Evolutionary conservation across 1,140 invertebrate genomes (phyloP).

Genomic region (Diorhabda elongata): DNA sequence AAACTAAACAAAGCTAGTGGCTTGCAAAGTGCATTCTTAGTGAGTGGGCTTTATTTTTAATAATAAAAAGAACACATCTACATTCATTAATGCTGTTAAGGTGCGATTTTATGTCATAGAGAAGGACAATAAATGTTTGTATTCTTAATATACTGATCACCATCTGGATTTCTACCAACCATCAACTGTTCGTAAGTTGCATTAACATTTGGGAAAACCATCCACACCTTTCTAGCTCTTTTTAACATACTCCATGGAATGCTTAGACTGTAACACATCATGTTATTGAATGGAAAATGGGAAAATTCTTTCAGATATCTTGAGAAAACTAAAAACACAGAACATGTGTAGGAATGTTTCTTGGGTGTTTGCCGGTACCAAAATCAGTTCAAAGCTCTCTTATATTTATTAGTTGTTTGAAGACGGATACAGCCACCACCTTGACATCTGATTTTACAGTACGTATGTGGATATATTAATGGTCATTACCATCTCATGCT

Average conservation of each 20-base stretch:
- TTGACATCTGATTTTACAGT: not conserved
- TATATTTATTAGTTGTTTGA: not conserved
- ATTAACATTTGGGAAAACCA: not conserved
- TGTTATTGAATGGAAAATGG: not conserved
- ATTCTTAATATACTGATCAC: not conserved
- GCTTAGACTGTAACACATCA: not conserved
- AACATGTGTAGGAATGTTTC: not conserved
- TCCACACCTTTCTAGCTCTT: not conserved
- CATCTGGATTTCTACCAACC: not conserved
- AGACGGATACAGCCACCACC: not conserved
- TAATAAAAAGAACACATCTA: slow-evolving; percentile 9
- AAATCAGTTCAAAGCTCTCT: not conserved
- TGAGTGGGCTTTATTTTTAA: not conserved
- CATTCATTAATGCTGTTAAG: not conserved
- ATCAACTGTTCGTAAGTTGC: not conserved
- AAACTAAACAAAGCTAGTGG: too few species aligned
- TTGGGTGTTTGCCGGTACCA: not conserved
- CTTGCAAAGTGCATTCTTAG: not conserved
- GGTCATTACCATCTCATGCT: not conserved
- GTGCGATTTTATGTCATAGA: not conserved
- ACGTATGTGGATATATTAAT: not conserved
- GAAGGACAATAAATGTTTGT: not conserved
- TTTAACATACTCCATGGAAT: not conserved
- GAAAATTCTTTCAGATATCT: not conserved
- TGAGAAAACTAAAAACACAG: not conserved